phyloP scores from a whole-genome alignment of 2,888 invertebrate species.

The Epistrophe eligans region DNA sequence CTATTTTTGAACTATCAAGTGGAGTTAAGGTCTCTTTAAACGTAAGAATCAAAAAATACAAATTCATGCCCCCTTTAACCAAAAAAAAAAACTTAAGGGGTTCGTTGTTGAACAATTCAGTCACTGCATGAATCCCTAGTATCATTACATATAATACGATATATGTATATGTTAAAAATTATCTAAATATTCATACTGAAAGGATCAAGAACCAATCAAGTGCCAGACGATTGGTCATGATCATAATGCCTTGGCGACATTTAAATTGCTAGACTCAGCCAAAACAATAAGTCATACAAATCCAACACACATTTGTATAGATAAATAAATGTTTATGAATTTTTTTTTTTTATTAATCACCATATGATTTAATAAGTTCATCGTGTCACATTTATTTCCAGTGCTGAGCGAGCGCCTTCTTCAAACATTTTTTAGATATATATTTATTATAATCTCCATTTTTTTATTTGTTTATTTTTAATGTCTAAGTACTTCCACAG shows the following conservation, averaged over 20 bases:
- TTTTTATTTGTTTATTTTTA: slow-evolving; percentile 21
- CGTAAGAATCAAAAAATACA: too few species aligned
- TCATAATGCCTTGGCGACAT: not conserved
- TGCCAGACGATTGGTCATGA: not conserved
- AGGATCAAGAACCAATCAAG: not conserved
- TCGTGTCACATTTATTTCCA: slow-evolving; percentile 32
- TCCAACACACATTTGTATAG: not conserved
- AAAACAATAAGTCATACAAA: not conserved
- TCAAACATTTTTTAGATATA: slow-evolving; percentile 24
- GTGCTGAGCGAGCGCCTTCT: not conserved
- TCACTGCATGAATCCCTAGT: too few species aligned
- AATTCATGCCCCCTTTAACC: too few species aligned
- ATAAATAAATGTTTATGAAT: too few species aligned
- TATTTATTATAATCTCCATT: slow-evolving; percentile 1
- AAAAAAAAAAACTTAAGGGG: too few species aligned
- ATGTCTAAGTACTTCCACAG: slow-evolving; percentile 31
- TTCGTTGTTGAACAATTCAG: too few species aligned
- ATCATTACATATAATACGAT: too few species aligned
- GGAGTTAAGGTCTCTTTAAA: too few species aligned
- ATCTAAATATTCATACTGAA: too few species aligned
- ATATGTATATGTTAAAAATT: too few species aligned
- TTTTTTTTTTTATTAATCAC: not conserved
- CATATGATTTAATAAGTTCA: not conserved
- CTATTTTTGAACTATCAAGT: too few species aligned
- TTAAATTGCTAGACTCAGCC: slow-evolving; percentile 1